A percentile compares a stretch with the other conserved stretches of the same genome.
Evolutionary conservation across 1,140 invertebrate species (phyloP).

Genomic region (Homalodisca vitripennis): DNA sequence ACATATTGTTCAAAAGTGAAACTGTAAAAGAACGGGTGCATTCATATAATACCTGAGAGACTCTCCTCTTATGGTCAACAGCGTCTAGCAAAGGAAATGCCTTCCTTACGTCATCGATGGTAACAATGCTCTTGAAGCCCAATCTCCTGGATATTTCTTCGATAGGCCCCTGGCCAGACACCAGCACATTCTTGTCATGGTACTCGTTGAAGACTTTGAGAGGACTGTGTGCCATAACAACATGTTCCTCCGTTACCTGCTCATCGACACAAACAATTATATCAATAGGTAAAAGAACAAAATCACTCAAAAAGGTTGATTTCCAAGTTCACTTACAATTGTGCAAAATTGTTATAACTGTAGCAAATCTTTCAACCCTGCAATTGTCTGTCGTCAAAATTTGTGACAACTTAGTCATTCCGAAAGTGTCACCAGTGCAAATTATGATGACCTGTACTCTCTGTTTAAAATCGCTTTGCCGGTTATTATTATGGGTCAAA

Average conservation of each 20-base stretch:
- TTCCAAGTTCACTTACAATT: no score
- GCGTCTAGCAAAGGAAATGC: constrained; percentile 68
- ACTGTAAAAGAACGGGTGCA: no score
- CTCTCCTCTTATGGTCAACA: constrained; percentile 63
- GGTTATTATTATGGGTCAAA: no score
- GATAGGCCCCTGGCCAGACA: constrained; percentile 68
- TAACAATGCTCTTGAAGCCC: constrained; percentile 63
- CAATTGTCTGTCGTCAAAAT: no score
- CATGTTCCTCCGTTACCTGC: constrained; percentile 61
- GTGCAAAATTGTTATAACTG: no score
- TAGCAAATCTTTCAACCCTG: no score
- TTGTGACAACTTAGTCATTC: no score
- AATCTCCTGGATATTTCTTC: constrained; percentile 64
- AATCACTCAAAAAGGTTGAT: no score
- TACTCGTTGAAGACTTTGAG: constrained; percentile 63
- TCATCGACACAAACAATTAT: not conserved
- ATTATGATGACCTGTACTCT: no score
- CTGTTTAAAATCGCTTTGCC: no score
- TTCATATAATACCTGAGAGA: constrained; percentile 29
- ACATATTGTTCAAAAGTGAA: no score
- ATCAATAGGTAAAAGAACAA: not conserved
- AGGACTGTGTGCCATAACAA: constrained; percentile 71
- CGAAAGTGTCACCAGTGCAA: no score
- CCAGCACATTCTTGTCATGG: constrained; percentile 63
- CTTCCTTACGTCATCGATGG: constrained; percentile 59